Evolutionary conservation across 2,113 vertebrate genomes (phyloP).

Genomic region (Erythrolamprus reginae): DNA sequence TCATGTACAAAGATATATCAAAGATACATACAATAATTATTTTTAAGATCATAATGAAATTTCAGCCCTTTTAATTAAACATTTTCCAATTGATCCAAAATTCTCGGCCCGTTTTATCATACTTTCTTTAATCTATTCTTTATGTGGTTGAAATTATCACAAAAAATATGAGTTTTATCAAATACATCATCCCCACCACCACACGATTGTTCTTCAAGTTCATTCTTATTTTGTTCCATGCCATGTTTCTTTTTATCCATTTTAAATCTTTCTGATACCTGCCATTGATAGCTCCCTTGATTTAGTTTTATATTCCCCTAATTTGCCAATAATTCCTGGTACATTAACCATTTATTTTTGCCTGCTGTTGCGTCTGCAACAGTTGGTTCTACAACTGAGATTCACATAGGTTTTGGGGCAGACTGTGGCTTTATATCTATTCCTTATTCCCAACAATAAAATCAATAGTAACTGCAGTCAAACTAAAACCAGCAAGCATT

Average conservation of each 20-base stretch:
- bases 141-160: neutral
- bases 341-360: neutral
- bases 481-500: constrained; percentile 48
- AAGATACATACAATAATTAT: neutral
- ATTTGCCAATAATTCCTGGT: neutral
- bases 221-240: neutral
- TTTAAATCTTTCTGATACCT: neutral
- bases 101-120: neutral
- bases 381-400: neutral
- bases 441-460: neutral
- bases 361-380: neutral
- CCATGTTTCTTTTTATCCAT: neutral
- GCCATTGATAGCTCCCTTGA: neutral
- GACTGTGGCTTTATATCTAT: neutral
- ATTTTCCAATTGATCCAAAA: neutral
- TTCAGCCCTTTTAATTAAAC: neutral
- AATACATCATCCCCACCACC: neutral
- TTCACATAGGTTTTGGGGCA: neutral
- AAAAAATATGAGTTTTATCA: neutral
- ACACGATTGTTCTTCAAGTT: neutral
- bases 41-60: neutral
- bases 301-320: neutral
- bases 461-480: constrained; percentile 31
- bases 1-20: neutral
- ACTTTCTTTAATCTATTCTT: neutral